Evolutionary conservation across 2,888 invertebrate genomes (phyloP), one percentile per base, ranked within the genome.

Genomic region (Cryptus armator): DNA sequence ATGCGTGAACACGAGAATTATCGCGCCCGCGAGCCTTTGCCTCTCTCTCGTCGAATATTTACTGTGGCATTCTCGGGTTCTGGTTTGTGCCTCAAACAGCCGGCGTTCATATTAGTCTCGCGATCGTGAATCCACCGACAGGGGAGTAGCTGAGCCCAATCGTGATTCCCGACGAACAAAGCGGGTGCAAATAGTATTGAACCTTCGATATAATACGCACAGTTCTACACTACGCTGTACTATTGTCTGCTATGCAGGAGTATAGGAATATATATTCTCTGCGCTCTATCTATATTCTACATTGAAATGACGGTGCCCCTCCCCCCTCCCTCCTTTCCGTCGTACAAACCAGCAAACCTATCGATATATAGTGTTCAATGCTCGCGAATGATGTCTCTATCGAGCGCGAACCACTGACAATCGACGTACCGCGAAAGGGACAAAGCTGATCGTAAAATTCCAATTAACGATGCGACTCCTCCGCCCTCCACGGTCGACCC

Each of bases 391-490:
- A 87, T 86, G 87, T 86, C 83, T 89, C 88, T 88, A 91, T 90
- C 89, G 85, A 72, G 68, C 79, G 75, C 19, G 68, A 62, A 68
- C 68, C 62, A 64, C 87, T 85, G 88, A 89, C 89, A 87, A 90
- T 88, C 87, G 84, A 68, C 44, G 66, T 78, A 75, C 83, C 83
- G 76, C 74, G 74, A 78, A 83, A 81, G 84, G 85, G 83, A 88
- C 89, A 87, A 88, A 90, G 89, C 89, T 79, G 82, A 76, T 88
- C 86, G 88, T 91, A 87, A 91, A 91, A 89, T 89, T 90, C 86
- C 89, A 90, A 90, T 90, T 90, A 90, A 88, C 86, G 85, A 80
- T 80, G 37, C 37, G 37, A 37, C 37, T 9, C 37, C 37, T 9
- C 37, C 9, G 5, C 9, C 37, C 37, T 1, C 14, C 19, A 82